These are phyloP conservation scores for Aphrophora alni DNA, from an alignment of 2,888 invertebrate species.

Conservation along the genomic window DNA sequence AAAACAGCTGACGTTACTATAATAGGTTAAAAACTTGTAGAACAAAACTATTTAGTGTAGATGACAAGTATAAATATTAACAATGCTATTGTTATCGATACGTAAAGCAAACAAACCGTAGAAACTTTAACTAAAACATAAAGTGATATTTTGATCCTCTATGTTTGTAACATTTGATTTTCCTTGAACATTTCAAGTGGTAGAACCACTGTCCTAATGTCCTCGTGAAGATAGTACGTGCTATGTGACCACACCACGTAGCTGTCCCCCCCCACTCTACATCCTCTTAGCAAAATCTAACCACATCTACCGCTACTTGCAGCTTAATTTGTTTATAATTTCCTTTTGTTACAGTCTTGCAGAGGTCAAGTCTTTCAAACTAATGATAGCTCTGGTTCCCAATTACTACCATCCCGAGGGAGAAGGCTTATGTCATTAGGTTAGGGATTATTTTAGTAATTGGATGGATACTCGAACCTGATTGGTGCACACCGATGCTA, in stretches of 20 bases:
- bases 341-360: not conserved
- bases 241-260: not conserved
- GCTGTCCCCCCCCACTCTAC: not conserved
- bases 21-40: no score
- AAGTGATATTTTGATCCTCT: not conserved
- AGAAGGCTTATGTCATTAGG: not conserved
- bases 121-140: no score
- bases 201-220: not conserved
- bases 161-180: not conserved
- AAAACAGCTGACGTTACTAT: no score
- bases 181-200: not conserved
- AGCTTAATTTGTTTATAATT: conserved; percentile 6
- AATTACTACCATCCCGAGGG: not conserved
- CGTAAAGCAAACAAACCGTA: no score
- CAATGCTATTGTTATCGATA: no score
- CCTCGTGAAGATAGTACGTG: not conserved
- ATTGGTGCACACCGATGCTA: not conserved
- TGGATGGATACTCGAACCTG: not conserved
- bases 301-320: not conserved
- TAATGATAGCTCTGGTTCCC: not conserved
- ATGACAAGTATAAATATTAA: no score
- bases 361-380: not conserved
- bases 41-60: no score
- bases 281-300: not conserved
- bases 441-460: not conserved